phyloP scores from a whole-genome alignment of 92 coral and sea anemone species.

The Pocillopora grandis region DNA sequence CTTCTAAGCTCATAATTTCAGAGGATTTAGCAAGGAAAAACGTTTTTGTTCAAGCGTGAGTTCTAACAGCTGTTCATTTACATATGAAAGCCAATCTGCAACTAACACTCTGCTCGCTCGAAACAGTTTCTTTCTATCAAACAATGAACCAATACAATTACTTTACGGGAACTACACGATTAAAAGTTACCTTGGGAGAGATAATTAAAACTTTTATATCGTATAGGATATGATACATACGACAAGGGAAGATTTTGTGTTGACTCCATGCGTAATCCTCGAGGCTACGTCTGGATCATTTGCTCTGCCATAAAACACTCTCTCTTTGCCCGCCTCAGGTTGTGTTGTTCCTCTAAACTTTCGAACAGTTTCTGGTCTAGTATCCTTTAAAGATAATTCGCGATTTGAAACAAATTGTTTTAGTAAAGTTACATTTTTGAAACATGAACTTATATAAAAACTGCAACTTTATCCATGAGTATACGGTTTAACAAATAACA shows the following conservation, averaged over 20 bases:
- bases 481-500: neutral
- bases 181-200: neutral
- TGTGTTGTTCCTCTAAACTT: conserved; percentile 84
- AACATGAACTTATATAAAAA: neutral
- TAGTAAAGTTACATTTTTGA: neutral
- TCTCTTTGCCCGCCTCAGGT: conserved; percentile 75
- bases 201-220: neutral
- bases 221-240: conserved; percentile 47
- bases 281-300: conserved; percentile 87
- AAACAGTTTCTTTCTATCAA: neutral
- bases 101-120: neutral
- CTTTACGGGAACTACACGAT: neutral
- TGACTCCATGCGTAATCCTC: conserved; percentile 82
- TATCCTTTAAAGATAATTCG: conserved; percentile 51
- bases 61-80: conserved; percentile 32
- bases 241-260: conserved; percentile 91
- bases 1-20: too few species aligned
- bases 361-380: conserved; percentile 68
- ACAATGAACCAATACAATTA: conserved; percentile 15
- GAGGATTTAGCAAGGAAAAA: neutral
- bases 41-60: neutral
- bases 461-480: neutral
- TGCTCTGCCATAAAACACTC: conserved; percentile 96
- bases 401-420: neutral
- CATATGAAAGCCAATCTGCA: neutral